Evolutionary conservation across 2,113 vertebrate genomes (phyloP), one percentile per base, ranked within the genome.

Genomic region (Rhinolophus ferrumequinum): DNA sequence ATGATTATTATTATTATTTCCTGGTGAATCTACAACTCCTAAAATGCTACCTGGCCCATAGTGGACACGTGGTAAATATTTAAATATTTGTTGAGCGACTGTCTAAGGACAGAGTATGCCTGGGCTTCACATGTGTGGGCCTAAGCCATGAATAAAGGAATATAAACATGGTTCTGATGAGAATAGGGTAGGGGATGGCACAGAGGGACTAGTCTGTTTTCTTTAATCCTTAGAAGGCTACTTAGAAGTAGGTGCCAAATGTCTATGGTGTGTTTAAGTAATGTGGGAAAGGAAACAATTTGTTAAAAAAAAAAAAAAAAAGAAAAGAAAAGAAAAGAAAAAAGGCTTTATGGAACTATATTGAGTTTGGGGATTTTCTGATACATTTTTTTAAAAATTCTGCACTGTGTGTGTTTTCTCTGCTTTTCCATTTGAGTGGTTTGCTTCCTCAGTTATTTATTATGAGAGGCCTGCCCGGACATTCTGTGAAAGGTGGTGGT

Each of bases 341-440:
- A 47, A 41, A 41, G 26, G 1, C 66, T 87, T 80, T 41, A 22
- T 11, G n/a, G 52, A 54, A 26, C 70, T 87, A 35, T 72, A 16
- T 66, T 89, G 91, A 90, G 26, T 82, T 56, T 62, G 92, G 90
- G 87, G 83, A 64, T 90, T 95, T 94, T 95, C 85, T 79, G 35
- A 62, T 94, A 67, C 50, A 66, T 88, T 56, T 79, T 26, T 28
- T 18, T 19, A 33, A 24, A 14, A 58, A 60, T 44, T 66, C 30
- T 60, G 14, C 28, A 1, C 15, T 7, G 15, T 44, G 1, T 3
- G 5, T 83, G 2, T 95, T 92, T 96, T 82, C 69, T 95, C 50
- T 33, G 26, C 14, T 69, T 56, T 94, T 92, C 64, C 41, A 35
- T 41, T 50, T 66, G 85, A 90, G 38, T 83, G 72, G 77, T 93